These are phyloP conservation scores for Actinopyga echinites DNA, from an alignment of 53 echinoderm and acorn worm species.

Conservation along the genomic window DNA sequence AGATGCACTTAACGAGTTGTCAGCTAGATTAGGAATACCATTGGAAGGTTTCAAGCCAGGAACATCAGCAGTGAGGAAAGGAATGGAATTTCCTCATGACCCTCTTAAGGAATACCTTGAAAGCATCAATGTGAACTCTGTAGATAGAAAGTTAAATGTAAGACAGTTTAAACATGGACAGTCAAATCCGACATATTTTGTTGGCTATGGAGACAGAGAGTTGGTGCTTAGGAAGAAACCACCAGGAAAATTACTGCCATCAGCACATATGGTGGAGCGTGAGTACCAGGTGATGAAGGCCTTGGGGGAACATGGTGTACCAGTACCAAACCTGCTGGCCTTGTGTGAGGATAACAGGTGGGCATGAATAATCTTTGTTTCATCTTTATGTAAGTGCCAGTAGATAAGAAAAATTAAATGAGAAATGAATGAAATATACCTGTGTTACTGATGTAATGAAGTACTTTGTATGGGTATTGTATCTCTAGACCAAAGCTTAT, in stretches of 20 bases:
- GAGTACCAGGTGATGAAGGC: conserved; percentile 93
- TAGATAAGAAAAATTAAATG: no score
- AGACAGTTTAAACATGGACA: conserved; percentile 94
- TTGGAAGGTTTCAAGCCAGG: conserved; percentile 71
- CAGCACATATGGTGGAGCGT: conserved; percentile 92
- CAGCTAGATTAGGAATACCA: conserved; percentile 49
- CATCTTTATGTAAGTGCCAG: no score
- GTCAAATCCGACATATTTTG: conserved; percentile 92
- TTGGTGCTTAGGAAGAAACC: conserved; percentile 96
- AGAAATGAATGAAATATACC: no score
- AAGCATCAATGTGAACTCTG: conserved; percentile 58
- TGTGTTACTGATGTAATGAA: no score
- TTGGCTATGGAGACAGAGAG: conserved; percentile 66
- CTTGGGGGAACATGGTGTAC: conserved; percentile 78
- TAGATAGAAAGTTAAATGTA: conserved; percentile 53
- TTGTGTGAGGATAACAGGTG: conserved; percentile 88
- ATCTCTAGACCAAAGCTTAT: no score
- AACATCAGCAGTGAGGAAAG: conserved; percentile 81
- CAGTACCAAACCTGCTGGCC: conserved; percentile 75
- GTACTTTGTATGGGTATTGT: no score
- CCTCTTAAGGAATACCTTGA: conserved; percentile 63
- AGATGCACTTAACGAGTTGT: conserved; percentile 69
- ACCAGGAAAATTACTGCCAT: conserved; percentile 91
- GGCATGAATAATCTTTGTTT: no score
- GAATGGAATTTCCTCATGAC: conserved; percentile 69